These are phyloP conservation scores for Hirudo medicinalis DNA, from an alignment of 1,140 invertebrate species.

Conservation along the genomic window DNA sequence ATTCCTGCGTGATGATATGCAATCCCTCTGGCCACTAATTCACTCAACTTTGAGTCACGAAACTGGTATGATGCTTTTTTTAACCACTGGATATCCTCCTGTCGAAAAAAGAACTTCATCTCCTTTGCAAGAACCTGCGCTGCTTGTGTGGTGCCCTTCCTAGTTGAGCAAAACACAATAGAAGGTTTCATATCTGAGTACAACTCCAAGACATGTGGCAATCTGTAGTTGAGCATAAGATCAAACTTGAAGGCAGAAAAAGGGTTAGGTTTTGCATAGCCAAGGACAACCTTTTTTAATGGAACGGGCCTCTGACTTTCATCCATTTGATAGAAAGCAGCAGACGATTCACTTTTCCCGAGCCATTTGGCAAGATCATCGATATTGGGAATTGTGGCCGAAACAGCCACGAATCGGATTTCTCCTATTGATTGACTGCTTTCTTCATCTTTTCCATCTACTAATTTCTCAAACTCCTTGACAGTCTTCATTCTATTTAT, in stretches of 20 bases:
- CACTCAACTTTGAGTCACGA: slow-evolving; percentile 50
- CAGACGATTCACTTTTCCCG: neutral
- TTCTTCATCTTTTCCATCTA: neutral
- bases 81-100: slow-evolving; percentile 46
- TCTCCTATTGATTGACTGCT: neutral
- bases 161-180: slow-evolving; percentile 64
- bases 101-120: slow-evolving; percentile 46
- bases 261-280: slow-evolving; percentile 47
- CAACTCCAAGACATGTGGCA: slow-evolving; percentile 53
- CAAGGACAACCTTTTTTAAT: slow-evolving; percentile 57
- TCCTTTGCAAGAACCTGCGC: slow-evolving; percentile 50
- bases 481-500: slow-evolving; percentile 60
- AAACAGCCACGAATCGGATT: slow-evolving; percentile 60
- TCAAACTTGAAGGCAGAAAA: slow-evolving; percentile 60
- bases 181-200: slow-evolving; percentile 60
- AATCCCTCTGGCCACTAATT: slow-evolving; percentile 50
- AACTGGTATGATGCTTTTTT: slow-evolving; percentile 40
- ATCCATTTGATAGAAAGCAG: slow-evolving; percentile 46
- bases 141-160: slow-evolving; percentile 57
- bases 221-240: slow-evolving; percentile 58
- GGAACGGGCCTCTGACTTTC: slow-evolving; percentile 59
- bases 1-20: slow-evolving; percentile 67
- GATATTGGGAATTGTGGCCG: slow-evolving; percentile 64
- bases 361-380: slow-evolving; percentile 46
- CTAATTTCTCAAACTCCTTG: slow-evolving; percentile 27